A percentile compares a stretch with the other conserved stretches of the same genome.
Conservation (phyloP, 2,113 vertebrate genomes). For the Phylloscopus whistleri region DNA sequence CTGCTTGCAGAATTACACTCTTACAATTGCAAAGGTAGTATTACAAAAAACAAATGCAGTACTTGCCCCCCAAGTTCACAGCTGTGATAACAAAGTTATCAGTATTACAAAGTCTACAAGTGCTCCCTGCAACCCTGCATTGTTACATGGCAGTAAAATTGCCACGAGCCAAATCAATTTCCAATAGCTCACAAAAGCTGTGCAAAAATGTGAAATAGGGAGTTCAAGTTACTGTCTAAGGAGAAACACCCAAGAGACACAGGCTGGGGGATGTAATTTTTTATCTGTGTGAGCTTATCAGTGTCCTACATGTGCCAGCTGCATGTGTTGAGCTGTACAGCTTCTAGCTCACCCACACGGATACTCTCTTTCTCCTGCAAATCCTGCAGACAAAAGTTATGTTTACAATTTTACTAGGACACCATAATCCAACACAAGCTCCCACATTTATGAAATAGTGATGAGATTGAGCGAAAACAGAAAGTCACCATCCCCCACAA, state of each 20-base stretch:
- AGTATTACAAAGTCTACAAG: not conserved
- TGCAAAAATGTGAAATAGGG: not conserved
- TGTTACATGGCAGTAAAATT: not conserved
- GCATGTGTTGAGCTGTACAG: rapidly evolving
- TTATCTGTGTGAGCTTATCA: not conserved
- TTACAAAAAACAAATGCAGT: not conserved
- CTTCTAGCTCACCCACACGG: rapidly evolving
- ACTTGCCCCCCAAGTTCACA: not conserved
- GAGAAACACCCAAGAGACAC: not conserved
- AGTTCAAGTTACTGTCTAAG: not conserved
- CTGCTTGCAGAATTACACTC: not conserved
- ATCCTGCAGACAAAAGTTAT: not conserved
- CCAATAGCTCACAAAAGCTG: not conserved
- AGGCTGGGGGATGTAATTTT: not conserved
- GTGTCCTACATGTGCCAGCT: not conserved
- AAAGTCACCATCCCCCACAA: not conserved
- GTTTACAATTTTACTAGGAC: not conserved
- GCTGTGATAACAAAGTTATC: not conserved
- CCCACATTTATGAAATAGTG: rapidly evolving
- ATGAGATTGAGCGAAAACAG: not conserved
- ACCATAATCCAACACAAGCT: rapidly evolving
- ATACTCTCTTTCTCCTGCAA: not conserved
- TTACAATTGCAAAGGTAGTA: not conserved
- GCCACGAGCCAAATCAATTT: not conserved
- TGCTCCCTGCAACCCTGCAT: not conserved